Base-by-base conservation (phyloP, 2,888 invertebrate genomes). In the Agonopterix subpropinquella region DNA sequence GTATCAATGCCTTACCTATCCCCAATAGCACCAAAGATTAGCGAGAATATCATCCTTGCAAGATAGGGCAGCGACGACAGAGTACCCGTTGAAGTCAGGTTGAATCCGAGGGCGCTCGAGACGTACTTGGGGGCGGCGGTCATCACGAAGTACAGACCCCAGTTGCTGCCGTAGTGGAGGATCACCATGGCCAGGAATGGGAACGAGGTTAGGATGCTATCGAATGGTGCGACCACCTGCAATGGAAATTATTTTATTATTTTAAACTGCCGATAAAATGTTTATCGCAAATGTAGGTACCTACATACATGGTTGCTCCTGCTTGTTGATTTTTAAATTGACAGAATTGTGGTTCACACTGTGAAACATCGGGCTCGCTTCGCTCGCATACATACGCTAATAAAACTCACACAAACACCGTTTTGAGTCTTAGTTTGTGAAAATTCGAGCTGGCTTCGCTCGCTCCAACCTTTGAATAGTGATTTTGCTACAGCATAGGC, bases 81-180 rank as follows among this genome's bases (percentile, higher is more conserved):
- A 0, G 92, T 82, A 35, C 94, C 94, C 0, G 94, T 93, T 11
- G 92, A 91, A 0, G 92, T 90, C 8, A 95, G 74, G 65, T 93
- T 90, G 67, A 93, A 94, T 9, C 93, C 93, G 8, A 95, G 79
- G 0, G 93, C 91, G 58, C 92, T 92, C 39, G 93, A 92, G 61
- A 94, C 89, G 73, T 92, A 95, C 64, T 93, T 92, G 1, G 94
- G 94, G 10, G 94, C 93, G 0, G 93, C 92, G 0, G 93, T 94
- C 78, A 94, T 90, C 48, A 93, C 89, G 73, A 95, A 93, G 77
- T 92, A 94, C 3, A 95, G 65, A 0, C 95, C 92, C 92, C 94
- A 95, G 59, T 92, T 88, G 72, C 91, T 94, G 28, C 95, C 95
- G 64, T 93, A 94, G 65, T 95, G 95, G 3, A 93, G 83, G 0